Base-by-base conservation (phyloP, 23 tunicate species). In the Halocynthia roretzi region DNA sequence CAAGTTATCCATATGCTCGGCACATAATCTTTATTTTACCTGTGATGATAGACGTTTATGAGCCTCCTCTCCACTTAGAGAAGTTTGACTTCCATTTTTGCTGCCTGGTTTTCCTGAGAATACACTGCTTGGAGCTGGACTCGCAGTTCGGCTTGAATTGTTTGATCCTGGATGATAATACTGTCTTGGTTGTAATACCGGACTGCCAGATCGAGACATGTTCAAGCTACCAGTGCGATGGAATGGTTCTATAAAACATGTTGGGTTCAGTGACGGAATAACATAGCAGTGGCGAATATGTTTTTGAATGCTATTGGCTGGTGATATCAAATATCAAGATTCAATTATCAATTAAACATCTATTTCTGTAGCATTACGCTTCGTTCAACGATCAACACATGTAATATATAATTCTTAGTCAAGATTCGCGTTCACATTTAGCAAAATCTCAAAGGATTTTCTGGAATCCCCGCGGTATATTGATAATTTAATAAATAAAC, bases 111-210 rank as follows among this genome's bases (percentile, higher is more conserved):
- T 69, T 54, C 51, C 51, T 53, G 65, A 81, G 22, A 72, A 77
- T 7, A 67, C 63, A 56, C 86, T 92, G 22, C 77, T 63, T 8
- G 66, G 73, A 8, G 85, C 87, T 7, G 98, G 98, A 73, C 98
- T 92, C 49, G 48, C 86, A 51, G 92, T 86, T 51, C 98, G 52
- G 52, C 92, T 86, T 11, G 98, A 92, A 49, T 92, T 90, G 78
- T 81, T 85, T 5, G 90, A 85, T 75, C 80, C 71, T 5, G 73
- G 10, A 12, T 31, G 44, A 31, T 31, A 31, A 31, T 31, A 31
- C 44, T 31, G 44, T 31, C 44, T 31, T 31, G 44, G 2, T 31
- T 53, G 78, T 14, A 74, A 48, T 6, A 19, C 31, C 49, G 78
- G 78, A 53, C 60, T 50, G 10, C 67, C 78, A 5, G 78, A 74